Base-by-base conservation (phyloP, 2,113 vertebrate species). In the Phalacrocorax carbo region DNA sequence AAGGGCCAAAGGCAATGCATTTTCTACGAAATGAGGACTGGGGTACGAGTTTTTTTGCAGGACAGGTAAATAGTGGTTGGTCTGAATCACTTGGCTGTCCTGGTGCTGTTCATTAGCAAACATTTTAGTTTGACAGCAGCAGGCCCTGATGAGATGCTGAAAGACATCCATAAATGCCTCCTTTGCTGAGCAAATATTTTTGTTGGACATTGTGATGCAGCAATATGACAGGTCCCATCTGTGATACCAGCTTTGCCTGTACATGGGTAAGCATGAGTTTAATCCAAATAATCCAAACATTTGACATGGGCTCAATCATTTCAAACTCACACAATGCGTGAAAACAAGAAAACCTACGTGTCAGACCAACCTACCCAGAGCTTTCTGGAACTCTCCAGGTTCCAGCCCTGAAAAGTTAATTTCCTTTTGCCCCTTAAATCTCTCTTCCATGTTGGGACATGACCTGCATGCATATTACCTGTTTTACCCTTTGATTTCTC, bases 401-500 rank as follows among this genome's bases (percentile, higher is more conserved):
- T 76, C 22, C 54, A 95, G 32, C 54, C 13, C 58, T 34, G 32
- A 87, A 87, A 95, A 85, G 21, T 91, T 94, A 91, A 89, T 95
- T 96, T 95, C 26, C 36, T 94, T 71, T 81, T 91, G 52, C 78
- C 30, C 72, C 65, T 85, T 72, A 65, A 87, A 57, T 57, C 36
- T 85, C 58, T 89, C 4, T 91, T 84, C 83, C 86, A 62, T 90
- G 91, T 36, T 93, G 42, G n/a, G 66, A 91, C 96, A 94, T 20
- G 91, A 95, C 40, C 22, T 3, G 3, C 46, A 55, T 48, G 32
- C 38, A 82, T 77, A 95, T 64, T 96, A 26, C 18, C 15, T 51
- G 12, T 76, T 95, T 95, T 72, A 55, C n/a, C 36, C n/a, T 60
- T 93, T 93, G 88, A 34, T 92, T 96, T 85, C 92, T 95, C 90